Evolutionary conservation across 2,113 vertebrate species (phyloP).

Genomic region (Ciconia stormi): DNA sequence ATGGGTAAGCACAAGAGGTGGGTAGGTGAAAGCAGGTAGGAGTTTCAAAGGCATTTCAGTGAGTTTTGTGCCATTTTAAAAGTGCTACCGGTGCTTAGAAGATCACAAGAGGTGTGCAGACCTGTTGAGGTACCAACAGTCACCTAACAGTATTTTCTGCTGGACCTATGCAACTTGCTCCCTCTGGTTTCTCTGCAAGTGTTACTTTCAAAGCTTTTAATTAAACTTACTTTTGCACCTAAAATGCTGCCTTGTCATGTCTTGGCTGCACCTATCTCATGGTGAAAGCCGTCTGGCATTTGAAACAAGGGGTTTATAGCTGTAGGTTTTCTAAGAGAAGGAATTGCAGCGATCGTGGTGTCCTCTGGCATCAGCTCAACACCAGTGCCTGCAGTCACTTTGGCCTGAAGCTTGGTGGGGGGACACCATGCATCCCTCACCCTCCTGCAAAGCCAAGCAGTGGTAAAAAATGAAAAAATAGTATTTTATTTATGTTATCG

Average conservation of each 20-base stretch:
- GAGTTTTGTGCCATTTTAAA: neutral
- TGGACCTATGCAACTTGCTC: neutral
- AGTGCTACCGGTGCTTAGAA: neutral
- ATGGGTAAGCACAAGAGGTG: neutral
- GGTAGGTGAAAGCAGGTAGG: neutral
- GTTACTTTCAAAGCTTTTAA: neutral
- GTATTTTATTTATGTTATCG: neutral
- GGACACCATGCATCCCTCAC: rapidly evolving
- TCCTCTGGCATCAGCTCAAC: neutral
- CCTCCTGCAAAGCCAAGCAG: neutral
- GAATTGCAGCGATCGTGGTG: rapidly evolving
- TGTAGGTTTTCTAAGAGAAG: neutral
- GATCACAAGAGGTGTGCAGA: neutral
- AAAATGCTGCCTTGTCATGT: neutral
- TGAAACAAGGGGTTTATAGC: neutral
- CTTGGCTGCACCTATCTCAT: neutral
- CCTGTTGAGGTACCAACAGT: neutral
- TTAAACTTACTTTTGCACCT: neutral
- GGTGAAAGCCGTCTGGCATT: neutral
- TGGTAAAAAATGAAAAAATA: neutral
- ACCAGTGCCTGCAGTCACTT: neutral
- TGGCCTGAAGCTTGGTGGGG: neutral
- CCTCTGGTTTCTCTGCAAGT: neutral
- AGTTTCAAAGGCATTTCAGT: neutral
- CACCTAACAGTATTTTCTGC: neutral